Evolutionary conservation across 2,888 invertebrate species (phyloP), one percentile per base, ranked within the genome.

Genomic region (Vesta saturnalis): DNA sequence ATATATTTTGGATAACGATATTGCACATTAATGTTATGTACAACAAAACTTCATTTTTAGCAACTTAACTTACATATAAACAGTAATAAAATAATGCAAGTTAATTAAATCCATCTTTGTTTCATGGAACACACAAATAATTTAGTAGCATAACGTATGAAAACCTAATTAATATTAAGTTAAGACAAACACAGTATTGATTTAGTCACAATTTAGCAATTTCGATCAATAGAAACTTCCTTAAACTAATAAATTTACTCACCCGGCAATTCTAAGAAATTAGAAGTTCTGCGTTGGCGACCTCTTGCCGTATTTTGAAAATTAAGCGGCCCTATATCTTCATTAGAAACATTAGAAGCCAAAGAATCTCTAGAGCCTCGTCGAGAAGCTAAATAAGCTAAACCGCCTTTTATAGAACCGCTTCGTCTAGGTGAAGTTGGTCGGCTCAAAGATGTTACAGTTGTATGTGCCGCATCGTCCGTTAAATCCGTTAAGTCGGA

Each of bases 241-340:
- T n/a, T n/a, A 54, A 22, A 14, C 19, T 22, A 54, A 21, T 30
- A n/a, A n/a, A 55, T 21, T 14, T 1, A 81, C 85, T 85, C 82
- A 94, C 94, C 93, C 83, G 95, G 95, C 75, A 95, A 83, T 82
- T 95, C 95, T 60, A 95, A 86, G 81, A 95, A 95, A 84, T 95
- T 95, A 0, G 94, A 94, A 1, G 94, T 94, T 74, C 94, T 86
- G 22, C 95, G 85, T 80, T 94, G 94, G 15, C 93, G 87, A 0
- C 92, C 92, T 1, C 94, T 88, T 75, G 91, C 90, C 19, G 93
- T 92, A 72, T 91, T 90, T 79, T 92, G 92, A 82, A 94, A 94
- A 82, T 92, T 92, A 70, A 93, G 83, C 5, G 94, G 94, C 0
- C 93, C 94, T 59, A 94, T 90, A 76, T 93, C 94, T 81, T 94